These are phyloP conservation scores for Pangasius djambal DNA, from an alignment of 2,797 vertebrate species.

Conservation along the genomic window DNA sequence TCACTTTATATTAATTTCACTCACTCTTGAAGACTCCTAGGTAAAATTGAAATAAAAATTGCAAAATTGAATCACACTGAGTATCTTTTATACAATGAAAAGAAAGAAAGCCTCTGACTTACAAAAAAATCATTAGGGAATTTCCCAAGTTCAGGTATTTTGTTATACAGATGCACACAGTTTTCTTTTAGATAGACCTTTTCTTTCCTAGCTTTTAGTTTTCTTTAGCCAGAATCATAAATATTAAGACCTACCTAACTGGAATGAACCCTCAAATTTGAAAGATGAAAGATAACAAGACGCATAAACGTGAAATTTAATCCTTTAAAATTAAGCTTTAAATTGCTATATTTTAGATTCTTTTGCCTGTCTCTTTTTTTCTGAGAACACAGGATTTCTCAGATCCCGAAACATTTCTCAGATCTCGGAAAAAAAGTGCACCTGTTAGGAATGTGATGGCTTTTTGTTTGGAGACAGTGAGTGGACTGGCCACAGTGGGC, in stretches of 20 bases:
- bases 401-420: slow-evolving; percentile 43
- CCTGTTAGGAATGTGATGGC: slow-evolving; percentile 53
- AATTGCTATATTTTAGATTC: neutral
- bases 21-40: neutral
- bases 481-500: slow-evolving; percentile 62
- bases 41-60: neutral
- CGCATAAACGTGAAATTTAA: neutral
- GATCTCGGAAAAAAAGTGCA: slow-evolving; percentile 36
- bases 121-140: neutral
- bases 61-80: neutral
- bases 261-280: neutral
- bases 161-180: neutral
- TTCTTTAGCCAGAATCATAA: neutral
- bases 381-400: slow-evolving; percentile 50
- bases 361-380: neutral
- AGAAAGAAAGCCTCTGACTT: neutral
- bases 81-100: neutral
- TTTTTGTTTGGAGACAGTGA: slow-evolving; percentile 54
- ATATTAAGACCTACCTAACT: neutral
- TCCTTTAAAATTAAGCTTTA: neutral
- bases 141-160: neutral
- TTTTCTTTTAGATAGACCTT: neutral
- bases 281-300: neutral
- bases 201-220: neutral
- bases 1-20: neutral